Evolutionary conservation across 2,797 vertebrate genomes (phyloP).

Genomic region (Alcedo quadribrachys): DNA sequence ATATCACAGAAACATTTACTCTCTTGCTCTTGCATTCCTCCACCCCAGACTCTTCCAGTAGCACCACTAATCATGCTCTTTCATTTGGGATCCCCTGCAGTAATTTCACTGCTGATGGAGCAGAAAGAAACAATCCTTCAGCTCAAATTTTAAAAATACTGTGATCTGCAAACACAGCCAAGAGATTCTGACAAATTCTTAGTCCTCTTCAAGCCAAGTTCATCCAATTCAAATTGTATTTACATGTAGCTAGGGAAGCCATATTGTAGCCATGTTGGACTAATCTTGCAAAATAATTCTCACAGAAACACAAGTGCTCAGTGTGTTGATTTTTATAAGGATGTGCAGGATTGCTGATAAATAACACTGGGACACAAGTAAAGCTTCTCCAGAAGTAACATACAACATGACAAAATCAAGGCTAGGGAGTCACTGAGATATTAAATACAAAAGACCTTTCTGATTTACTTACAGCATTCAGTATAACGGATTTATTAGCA

Average conservation of each 20-base stretch:
- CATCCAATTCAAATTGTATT: not conserved
- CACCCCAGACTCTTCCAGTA: not conserved
- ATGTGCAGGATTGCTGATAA: slow-evolving; percentile 30
- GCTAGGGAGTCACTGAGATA: slow-evolving; percentile 32
- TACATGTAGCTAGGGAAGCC: not conserved
- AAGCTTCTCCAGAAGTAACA: slow-evolving; percentile 45
- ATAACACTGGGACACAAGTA: not conserved
- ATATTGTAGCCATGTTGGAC: not conserved
- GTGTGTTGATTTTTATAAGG: not conserved
- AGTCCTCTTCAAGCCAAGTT: not conserved
- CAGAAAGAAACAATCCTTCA: not conserved
- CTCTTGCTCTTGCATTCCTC: not conserved
- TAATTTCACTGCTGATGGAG: not conserved
- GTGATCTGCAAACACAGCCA: not conserved
- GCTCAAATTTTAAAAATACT: not conserved
- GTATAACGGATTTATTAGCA: slow-evolving; percentile 68
- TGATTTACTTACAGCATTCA: slow-evolving; percentile 42
- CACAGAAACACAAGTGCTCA: not conserved
- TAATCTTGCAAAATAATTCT: not conserved
- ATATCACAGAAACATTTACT: not conserved
- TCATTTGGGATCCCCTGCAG: not conserved
- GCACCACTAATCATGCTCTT: not conserved
- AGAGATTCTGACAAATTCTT: not conserved
- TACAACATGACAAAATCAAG: slow-evolving; percentile 50
- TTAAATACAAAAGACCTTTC: slow-evolving; percentile 64